These are phyloP conservation scores for Myotis lucifugus DNA, from an alignment of 2,113 vertebrate genomes.

Conservation along the genomic window DNA sequence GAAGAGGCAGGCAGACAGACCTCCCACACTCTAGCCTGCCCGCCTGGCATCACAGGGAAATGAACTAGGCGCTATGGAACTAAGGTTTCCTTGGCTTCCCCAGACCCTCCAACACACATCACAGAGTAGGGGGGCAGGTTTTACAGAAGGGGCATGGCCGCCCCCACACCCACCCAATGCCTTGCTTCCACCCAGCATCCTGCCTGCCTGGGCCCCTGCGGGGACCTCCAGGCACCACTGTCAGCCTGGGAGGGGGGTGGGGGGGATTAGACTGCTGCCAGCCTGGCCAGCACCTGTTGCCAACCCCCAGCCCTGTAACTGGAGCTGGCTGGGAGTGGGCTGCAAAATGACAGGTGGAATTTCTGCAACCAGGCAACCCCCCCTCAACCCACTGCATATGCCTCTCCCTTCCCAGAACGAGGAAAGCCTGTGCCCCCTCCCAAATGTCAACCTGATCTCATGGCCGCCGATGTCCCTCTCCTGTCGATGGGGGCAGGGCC, in stretches of 20 bases:
- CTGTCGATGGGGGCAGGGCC: neutral
- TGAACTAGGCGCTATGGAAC: slow-evolving; percentile 67
- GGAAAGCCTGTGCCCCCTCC: neutral
- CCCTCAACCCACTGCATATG: neutral
- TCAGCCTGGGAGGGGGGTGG: slow-evolving; percentile 36
- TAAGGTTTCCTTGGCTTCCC: slow-evolving; percentile 50
- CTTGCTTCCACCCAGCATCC: neutral
- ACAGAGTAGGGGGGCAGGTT: neutral
- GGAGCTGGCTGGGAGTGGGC: slow-evolving; percentile 72
- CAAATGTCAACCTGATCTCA: neutral
- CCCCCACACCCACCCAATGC: neutral
- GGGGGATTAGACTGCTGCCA: slow-evolving; percentile 77
- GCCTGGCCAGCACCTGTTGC: slow-evolving; percentile 80
- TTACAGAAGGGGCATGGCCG: neutral
- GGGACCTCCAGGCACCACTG: slow-evolving; percentile 65
- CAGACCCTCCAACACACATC: neutral
- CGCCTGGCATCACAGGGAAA: slow-evolving; percentile 70
- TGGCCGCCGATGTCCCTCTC: neutral
- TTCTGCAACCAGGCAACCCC: slow-evolving; percentile 46
- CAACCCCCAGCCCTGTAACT: slow-evolving; percentile 73
- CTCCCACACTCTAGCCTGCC: slow-evolving; percentile 77
- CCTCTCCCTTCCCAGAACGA: slow-evolving; percentile 37
- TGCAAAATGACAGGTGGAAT: slow-evolving; percentile 78
- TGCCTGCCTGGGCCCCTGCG: neutral
- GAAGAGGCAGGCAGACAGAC: slow-evolving; percentile 80